These are phyloP conservation scores for Biston betularia DNA, from an alignment of 2,888 invertebrate genomes.

Conservation along the genomic window DNA sequence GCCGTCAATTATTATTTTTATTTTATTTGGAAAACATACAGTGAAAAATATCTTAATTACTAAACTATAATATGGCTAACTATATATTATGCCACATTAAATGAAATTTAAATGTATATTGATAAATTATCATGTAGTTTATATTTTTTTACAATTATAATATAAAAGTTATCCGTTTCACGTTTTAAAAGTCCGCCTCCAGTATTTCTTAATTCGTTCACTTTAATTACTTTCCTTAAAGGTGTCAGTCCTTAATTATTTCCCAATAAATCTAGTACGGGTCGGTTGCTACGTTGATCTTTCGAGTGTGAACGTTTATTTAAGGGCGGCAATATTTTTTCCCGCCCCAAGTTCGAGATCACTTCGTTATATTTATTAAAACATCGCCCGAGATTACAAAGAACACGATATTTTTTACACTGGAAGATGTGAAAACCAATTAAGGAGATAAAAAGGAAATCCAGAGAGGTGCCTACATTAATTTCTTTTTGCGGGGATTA, in stretches of 20 bases:
- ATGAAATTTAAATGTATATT: not conserved
- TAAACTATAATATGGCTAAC: too few species aligned
- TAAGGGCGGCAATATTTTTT: conserved; percentile 83
- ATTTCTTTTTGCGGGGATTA: conserved; percentile 86
- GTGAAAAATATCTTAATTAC: too few species aligned
- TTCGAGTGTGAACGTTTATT: conserved; percentile 85
- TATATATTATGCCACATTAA: too few species aligned
- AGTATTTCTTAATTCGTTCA: conserved; percentile 55
- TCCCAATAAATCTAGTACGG: conserved; percentile 80
- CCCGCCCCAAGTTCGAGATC: conserved; percentile 68
- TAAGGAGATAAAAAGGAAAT: conserved; percentile 86
- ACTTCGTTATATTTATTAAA: conserved; percentile 87
- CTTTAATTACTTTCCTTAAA: conserved; percentile 71
- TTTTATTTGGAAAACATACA: too few species aligned
- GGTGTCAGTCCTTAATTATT: conserved; percentile 78
- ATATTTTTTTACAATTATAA: too few species aligned
- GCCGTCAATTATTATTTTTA: too few species aligned
- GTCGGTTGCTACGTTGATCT: conserved; percentile 77
- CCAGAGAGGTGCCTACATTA: conserved; percentile 85
- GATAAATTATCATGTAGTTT: not conserved
- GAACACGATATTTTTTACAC: conserved; percentile 86
- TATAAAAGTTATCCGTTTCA: not conserved
- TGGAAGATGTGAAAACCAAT: conserved; percentile 87
- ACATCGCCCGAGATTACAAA: conserved; percentile 86
- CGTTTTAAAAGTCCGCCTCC: conserved; percentile 9